Evolutionary conservation across 2,797 vertebrate genomes (phyloP).

Genomic region (Danio kyathit): DNA sequence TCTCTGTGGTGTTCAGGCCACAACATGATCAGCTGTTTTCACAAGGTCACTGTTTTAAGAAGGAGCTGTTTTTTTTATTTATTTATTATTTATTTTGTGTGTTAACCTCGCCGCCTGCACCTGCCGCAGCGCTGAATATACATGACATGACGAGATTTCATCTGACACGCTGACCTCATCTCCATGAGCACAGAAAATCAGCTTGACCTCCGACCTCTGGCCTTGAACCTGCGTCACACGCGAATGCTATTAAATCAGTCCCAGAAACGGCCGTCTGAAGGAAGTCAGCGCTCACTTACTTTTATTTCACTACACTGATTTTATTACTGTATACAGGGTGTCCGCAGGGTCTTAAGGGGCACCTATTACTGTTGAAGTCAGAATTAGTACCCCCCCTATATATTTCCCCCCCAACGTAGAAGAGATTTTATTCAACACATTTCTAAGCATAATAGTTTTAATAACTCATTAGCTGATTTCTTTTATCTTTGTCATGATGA

Average conservation of each 20-base stretch:
- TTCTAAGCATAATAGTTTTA: too few species aligned
- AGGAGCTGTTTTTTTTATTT: conserved; percentile 74
- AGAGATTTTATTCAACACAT: too few species aligned
- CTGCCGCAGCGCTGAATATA: conserved; percentile 83
- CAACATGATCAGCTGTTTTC: too few species aligned
- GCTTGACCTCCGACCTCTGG: conserved; percentile 81
- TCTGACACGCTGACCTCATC: conserved; percentile 85
- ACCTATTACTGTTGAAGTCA: too few species aligned
- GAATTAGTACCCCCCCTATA: too few species aligned
- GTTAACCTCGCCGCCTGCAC: conserved; percentile 84
- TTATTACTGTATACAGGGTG: too few species aligned
- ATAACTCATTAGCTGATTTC: too few species aligned
- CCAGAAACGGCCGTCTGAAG: conserved; percentile 63
- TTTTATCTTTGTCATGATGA: too few species aligned
- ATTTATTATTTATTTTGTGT: conserved; percentile 84
- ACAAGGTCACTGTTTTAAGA: conserved; percentile 81
- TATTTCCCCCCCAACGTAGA: too few species aligned
- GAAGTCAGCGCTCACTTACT: background rate
- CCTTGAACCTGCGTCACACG: conserved; percentile 81
- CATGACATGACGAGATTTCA: conserved; percentile 86
- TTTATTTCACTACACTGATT: too few species aligned
- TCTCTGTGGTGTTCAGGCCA: too few species aligned
- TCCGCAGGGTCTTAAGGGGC: too few species aligned
- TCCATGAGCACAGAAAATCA: conserved; percentile 82
- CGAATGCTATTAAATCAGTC: conserved; percentile 85